Percentiles rank a stretch among this genome's conserved stretches.
Evolutionary conservation across 2,797 vertebrate species (phyloP).

Genomic region (Pantherophis alleghaniensis): DNA sequence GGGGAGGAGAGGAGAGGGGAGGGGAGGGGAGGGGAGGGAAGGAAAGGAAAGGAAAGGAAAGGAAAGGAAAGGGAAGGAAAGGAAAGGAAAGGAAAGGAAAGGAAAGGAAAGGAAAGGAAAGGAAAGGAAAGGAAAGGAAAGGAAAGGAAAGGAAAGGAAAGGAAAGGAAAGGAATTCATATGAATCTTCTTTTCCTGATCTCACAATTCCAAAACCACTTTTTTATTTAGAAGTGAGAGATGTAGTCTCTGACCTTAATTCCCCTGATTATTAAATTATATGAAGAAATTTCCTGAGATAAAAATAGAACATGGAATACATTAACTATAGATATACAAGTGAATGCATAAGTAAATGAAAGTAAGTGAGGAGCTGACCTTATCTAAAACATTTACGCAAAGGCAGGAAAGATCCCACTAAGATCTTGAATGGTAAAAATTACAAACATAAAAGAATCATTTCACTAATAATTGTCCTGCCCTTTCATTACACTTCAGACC

Average conservation of each 20-base stretch:
- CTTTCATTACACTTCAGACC: not conserved
- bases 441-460: not conserved
- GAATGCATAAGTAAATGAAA: not conserved
- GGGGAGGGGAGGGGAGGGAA: not conserved
- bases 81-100: no score
- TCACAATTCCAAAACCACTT: not conserved
- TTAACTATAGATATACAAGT: not conserved
- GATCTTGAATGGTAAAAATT: not conserved
- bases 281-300: not conserved
- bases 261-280: not conserved
- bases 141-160: no score
- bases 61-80: no score
- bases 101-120: no score
- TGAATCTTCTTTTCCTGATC: not conserved
- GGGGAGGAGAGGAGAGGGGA: no score
- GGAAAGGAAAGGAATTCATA: no score
- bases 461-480: not conserved
- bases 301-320: not conserved
- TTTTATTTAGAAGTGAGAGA: not conserved
- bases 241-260: not conserved
- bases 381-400: not conserved
- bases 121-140: no score
- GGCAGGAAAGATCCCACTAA: not conserved
- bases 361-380: not conserved
- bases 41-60: no score